These are phyloP conservation scores for Puma concolor DNA, from an alignment of 2,113 vertebrate species.

Conservation along the genomic window DNA sequence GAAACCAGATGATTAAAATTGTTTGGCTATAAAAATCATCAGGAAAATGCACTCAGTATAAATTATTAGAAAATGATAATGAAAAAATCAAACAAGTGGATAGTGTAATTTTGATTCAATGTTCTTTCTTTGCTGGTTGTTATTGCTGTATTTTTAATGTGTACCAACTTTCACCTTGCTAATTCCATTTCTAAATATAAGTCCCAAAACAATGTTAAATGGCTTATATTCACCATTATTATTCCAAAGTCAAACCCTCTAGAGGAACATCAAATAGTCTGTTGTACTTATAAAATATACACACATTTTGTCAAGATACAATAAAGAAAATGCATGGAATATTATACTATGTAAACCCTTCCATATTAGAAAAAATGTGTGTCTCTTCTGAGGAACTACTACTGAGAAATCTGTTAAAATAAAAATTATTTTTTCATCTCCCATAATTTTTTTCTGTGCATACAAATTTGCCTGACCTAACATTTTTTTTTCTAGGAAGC, in stretches of 20 bases:
- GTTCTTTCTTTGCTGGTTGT: background rate
- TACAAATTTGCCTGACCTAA: slow-evolving; percentile 62
- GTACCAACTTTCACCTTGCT: background rate
- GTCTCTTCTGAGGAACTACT: slow-evolving; percentile 53
- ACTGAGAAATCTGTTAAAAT: slow-evolving; percentile 45
- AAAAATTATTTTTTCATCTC: slow-evolving; percentile 49
- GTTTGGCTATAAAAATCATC: background rate
- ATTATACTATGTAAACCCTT: slow-evolving; percentile 53
- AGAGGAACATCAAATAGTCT: slow-evolving; percentile 54
- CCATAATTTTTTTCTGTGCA: slow-evolving; percentile 33
- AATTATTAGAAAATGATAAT: background rate
- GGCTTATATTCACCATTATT: background rate
- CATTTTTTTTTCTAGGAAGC: slow-evolving; percentile 39
- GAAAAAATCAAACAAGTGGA: background rate
- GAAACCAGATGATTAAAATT: background rate
- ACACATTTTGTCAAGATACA: slow-evolving; percentile 20
- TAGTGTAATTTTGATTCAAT: slow-evolving; percentile 34
- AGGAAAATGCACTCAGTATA: background rate
- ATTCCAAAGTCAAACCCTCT: background rate
- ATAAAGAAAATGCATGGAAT: slow-evolving; percentile 63
- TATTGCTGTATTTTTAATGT: background rate
- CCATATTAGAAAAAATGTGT: slow-evolving; percentile 71
- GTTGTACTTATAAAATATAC: slow-evolving; percentile 51
- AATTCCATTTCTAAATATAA: background rate
- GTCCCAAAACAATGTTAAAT: background rate